These are phyloP conservation scores for Etheostoma nigrum DNA, from an alignment of 2,797 vertebrate species.

Conservation along the genomic window DNA sequence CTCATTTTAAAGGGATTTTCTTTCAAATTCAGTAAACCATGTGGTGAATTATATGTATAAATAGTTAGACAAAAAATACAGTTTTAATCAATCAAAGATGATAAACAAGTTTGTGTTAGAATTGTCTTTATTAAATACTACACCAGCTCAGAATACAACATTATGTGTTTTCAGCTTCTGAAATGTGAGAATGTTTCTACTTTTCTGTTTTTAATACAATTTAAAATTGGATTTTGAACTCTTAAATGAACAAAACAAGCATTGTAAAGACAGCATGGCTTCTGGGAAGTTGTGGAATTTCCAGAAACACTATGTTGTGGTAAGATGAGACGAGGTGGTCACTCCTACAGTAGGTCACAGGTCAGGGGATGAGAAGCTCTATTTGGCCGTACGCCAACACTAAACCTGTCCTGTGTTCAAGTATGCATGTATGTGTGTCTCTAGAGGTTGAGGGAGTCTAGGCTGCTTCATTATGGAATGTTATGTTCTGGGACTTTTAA, in stretches of 20 bases:
- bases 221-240: not conserved
- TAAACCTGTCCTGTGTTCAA: too few species aligned
- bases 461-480: too few species aligned
- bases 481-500: too few species aligned
- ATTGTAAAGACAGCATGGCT: not conserved
- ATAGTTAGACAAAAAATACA: not conserved
- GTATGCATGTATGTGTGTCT: too few species aligned
- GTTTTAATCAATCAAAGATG: conserved; percentile 5
- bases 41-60: not conserved
- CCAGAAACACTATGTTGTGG: too few species aligned
- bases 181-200: not conserved
- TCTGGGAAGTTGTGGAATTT: not conserved
- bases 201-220: not conserved
- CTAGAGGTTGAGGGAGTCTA: too few species aligned
- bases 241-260: not conserved
- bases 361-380: too few species aligned
- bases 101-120: conserved; percentile 25
- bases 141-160: not conserved
- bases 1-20: not conserved
- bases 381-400: too few species aligned
- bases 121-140: conserved; percentile 26
- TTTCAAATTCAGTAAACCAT: not conserved
- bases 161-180: not conserved
- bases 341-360: too few species aligned
- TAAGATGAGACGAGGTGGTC: too few species aligned